A percentile compares a stretch with the other conserved stretches of the same genome.
phyloP scores from a whole-genome alignment of 2,113 vertebrate genomes.

The Ceyx margarethae region DNA sequence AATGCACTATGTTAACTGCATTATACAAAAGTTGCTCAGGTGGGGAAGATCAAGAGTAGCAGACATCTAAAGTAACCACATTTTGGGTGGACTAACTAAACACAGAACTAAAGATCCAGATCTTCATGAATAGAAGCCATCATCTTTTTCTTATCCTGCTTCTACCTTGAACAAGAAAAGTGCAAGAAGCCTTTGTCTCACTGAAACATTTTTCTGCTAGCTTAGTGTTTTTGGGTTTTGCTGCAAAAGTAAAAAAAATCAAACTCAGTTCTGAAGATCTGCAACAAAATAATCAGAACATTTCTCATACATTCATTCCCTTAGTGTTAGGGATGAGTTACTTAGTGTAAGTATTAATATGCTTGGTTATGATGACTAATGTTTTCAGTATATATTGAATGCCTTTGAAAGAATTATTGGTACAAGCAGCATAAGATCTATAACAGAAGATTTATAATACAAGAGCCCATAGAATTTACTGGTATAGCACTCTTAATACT shows the following conservation, averaged over 20 bases:
- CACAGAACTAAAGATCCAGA: neutral
- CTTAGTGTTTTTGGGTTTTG: neutral
- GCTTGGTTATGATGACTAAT: neutral
- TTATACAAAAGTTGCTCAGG: neutral
- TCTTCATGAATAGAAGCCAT: neutral
- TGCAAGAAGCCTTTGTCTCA: neutral
- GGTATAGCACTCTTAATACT: neutral
- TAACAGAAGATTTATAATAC: conserved; percentile 41
- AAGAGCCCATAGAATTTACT: conserved; percentile 11
- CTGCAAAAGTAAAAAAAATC: neutral
- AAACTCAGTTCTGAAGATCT: neutral
- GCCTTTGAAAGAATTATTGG: neutral
- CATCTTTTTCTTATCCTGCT: neutral
- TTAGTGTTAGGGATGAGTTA: neutral
- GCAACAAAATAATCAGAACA: neutral
- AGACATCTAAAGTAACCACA: neutral
- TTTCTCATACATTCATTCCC: neutral
- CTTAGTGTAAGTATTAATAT: neutral
- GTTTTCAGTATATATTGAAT: neutral
- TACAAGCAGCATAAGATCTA: neutral
- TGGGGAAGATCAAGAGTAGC: neutral
- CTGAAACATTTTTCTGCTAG: neutral
- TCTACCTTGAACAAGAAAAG: neutral
- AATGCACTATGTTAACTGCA: neutral
- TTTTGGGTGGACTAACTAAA: neutral